A percentile compares a stretch with the other conserved stretches of the same genome.
Evolutionary conservation across 2,113 vertebrate species (phyloP).

Genomic region (Engystomops pustulosus): DNA sequence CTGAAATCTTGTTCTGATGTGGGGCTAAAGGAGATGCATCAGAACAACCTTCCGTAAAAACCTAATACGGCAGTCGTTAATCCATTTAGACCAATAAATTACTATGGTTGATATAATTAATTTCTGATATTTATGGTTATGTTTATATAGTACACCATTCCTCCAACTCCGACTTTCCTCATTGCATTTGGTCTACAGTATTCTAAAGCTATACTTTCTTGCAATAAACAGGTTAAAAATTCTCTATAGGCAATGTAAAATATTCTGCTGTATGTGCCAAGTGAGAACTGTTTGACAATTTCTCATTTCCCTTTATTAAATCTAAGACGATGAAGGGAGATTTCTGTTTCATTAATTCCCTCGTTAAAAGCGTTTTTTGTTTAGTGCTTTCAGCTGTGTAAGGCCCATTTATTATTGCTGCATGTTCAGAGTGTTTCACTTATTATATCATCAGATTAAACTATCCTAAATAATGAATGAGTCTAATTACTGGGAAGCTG

Average conservation of each 20-base stretch:
- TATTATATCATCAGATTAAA: conserved; percentile 61
- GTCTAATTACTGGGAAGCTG: conserved; percentile 56
- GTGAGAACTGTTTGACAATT: conserved; percentile 48
- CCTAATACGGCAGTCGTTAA: too few relatives aligned
- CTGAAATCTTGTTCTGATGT: too few relatives aligned
- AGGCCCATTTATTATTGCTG: conserved; percentile 59
- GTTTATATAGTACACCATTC: too few relatives aligned
- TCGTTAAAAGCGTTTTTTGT: conserved; percentile 59
- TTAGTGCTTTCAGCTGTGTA: conserved; percentile 61
- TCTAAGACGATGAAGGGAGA: conserved; percentile 54
- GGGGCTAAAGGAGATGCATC: too few relatives aligned
- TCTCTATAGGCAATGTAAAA: conserved; percentile 28
- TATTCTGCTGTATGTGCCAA: conserved; percentile 50
- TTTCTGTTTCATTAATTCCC: conserved; percentile 61
- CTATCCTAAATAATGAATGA: conserved; percentile 59
- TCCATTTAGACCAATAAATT: too few relatives aligned
- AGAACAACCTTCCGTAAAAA: too few relatives aligned
- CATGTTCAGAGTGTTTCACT: conserved; percentile 54
- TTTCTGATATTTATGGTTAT: too few relatives aligned
- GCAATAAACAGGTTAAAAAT: conserved; percentile 26
- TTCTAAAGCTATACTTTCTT: neutral
- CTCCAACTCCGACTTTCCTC: too few relatives aligned
- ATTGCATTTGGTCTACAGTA: neutral
- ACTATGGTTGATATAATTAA: too few relatives aligned
- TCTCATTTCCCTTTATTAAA: conserved; percentile 59